phyloP scores from a whole-genome alignment of 2,888 invertebrate species.

The Agrotis exclamationis region DNA sequence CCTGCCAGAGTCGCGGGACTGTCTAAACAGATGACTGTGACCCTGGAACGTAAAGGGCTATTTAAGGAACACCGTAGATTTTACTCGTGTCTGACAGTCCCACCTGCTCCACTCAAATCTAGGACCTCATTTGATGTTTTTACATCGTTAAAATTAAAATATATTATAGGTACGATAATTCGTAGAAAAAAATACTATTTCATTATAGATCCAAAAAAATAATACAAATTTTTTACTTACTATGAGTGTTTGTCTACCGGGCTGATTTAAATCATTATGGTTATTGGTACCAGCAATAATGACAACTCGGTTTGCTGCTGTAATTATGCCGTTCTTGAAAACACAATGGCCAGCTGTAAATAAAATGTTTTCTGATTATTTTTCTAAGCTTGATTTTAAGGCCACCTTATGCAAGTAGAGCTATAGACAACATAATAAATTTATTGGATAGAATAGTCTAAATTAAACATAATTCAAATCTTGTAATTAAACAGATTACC shows the following conservation, averaged over 20 bases:
- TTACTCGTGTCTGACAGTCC: no score
- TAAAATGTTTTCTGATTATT: background rate
- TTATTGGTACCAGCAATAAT: conserved; percentile 81
- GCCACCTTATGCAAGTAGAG: background rate
- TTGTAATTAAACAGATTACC: no score
- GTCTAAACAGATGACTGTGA: no score
- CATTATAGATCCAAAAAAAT: no score
- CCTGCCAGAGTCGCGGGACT: no score
- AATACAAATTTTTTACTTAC: conserved; percentile 70
- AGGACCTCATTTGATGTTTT: no score
- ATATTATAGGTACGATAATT: no score
- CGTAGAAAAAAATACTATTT: no score
- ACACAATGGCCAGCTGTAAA: conserved; percentile 86
- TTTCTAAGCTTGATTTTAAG: background rate
- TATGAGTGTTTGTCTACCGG: conserved; percentile 75
- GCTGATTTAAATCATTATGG: conserved; percentile 71
- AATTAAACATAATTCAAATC: background rate
- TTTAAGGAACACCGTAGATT: no score
- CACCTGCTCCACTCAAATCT: no score
- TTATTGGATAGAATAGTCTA: background rate
- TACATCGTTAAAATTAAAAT: no score
- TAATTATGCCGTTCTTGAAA: conserved; percentile 61
- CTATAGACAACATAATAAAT: background rate
- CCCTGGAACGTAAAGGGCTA: no score
- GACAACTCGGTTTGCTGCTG: conserved; percentile 72